Base-by-base conservation (phyloP, 2,113 vertebrate genomes). In the Trematocara zebra region DNA sequence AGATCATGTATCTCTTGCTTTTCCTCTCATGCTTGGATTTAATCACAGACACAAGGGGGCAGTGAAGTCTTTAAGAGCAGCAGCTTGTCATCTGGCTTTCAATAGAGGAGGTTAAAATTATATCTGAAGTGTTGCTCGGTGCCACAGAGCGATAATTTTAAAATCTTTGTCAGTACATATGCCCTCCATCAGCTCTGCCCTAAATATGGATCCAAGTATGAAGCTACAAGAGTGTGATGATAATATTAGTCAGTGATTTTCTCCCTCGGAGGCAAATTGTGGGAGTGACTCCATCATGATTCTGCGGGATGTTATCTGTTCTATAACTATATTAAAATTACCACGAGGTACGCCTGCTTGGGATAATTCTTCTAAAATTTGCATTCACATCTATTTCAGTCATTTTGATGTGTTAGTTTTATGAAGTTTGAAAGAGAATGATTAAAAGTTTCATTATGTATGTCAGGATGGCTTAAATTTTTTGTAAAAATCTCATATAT, bases 241-340 rank as follows among this genome's bases (percentile, higher is more conserved):
- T 90, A 87, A 93, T 85, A 85, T 89, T 90, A 94, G 89, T 88
- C 86, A 87, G 90, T 86, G 88, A 83, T 74, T 91, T 40, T 91
- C 47, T 89, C 82, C 61, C 59, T 85, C 23, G 20, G 80, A 86
- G 86, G 78, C 47, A 44, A 92, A 72, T 82, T 2, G 15, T 59
- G 81, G 76, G 85, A 86, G 51, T 61, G 78, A 85, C 78, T 83
- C 87, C 85, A 87, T 85, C 79, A 64, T 54, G 76, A 90, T 72
- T 78, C 51, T 78, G 52, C 67, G 69, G 69, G 85, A 89, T 11
- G 5, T 79, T 87, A 89, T 91, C 81, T 91, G 44, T 31, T 90
- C 76, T 47, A 11, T 37, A 44, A n/a, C 74, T 80, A 33, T 56
- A 86, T 74, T 81, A 78, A 81, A 81, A 57, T 52, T 54, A 59